These are phyloP conservation scores for Neoarius graeffei DNA, from an alignment of 2,113 vertebrate genomes.

Conservation along the genomic window DNA sequence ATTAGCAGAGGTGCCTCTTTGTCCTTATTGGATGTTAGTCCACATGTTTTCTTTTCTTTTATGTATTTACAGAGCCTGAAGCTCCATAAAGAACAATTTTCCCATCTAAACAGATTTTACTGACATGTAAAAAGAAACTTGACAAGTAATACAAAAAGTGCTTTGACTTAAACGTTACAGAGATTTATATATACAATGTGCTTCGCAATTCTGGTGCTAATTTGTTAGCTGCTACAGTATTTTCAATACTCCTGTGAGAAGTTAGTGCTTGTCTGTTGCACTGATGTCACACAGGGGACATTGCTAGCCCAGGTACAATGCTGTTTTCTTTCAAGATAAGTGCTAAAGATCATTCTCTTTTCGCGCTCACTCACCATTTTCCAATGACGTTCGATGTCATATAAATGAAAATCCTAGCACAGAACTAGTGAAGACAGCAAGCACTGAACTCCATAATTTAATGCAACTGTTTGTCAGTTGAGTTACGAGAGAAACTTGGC, in stretches of 20 bases:
- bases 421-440: background rate
- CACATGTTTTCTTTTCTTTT: background rate
- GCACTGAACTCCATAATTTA: background rate
- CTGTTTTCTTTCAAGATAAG: background rate
- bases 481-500: background rate
- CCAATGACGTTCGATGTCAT: background rate
- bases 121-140: background rate
- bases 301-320: background rate
- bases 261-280: background rate
- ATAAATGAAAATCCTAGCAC: background rate
- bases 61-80: background rate
- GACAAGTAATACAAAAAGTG: background rate
- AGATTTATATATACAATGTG: background rate
- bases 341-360: too few relatives aligned
- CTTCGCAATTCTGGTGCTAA: background rate
- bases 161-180: background rate
- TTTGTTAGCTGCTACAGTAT: background rate
- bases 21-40: background rate
- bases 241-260: background rate
- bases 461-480: background rate
- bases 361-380: background rate
- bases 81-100: background rate
- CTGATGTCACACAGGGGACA: background rate
- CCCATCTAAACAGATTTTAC: background rate
- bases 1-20: too few relatives aligned